phyloP scores from a whole-genome alignment of 2,113 vertebrate genomes.

The Spilogale gracilis region DNA sequence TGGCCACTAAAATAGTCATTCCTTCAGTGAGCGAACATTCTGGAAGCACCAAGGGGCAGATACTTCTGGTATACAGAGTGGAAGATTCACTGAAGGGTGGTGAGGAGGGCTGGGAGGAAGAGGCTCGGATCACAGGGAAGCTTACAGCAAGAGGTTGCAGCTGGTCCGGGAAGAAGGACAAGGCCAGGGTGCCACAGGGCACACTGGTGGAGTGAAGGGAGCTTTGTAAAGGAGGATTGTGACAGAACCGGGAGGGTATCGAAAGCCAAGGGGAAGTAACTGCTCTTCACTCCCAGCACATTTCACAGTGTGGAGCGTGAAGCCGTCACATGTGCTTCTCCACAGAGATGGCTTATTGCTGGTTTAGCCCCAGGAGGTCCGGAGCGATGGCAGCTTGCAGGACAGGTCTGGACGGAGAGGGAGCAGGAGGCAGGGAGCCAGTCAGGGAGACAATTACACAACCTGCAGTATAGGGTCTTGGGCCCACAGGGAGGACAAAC shows the following conservation, averaged over 20 bases:
- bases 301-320: not conserved
- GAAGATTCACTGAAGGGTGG: not conserved
- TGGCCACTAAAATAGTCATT: not conserved
- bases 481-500: not conserved
- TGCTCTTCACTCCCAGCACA: not conserved
- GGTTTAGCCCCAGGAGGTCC: not conserved
- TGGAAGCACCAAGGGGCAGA: accelerated
- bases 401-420: not conserved
- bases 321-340: not conserved
- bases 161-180: not conserved
- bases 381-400: not conserved
- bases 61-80: not conserved
- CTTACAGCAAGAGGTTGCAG: not conserved
- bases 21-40: not conserved
- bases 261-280: not conserved
- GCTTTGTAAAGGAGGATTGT: not conserved
- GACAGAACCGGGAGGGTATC: not conserved
- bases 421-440: not conserved
- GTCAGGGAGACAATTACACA: not conserved
- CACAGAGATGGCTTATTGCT: not conserved
- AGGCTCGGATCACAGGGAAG: accelerated
- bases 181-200: accelerated
- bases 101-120: not conserved
- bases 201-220: not conserved
- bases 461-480: accelerated